A percentile compares a stretch with the other conserved stretches of the same genome.
Evolutionary conservation across 2,797 vertebrate species (phyloP).

Genomic region (Peromyscus melanophrys): DNA sequence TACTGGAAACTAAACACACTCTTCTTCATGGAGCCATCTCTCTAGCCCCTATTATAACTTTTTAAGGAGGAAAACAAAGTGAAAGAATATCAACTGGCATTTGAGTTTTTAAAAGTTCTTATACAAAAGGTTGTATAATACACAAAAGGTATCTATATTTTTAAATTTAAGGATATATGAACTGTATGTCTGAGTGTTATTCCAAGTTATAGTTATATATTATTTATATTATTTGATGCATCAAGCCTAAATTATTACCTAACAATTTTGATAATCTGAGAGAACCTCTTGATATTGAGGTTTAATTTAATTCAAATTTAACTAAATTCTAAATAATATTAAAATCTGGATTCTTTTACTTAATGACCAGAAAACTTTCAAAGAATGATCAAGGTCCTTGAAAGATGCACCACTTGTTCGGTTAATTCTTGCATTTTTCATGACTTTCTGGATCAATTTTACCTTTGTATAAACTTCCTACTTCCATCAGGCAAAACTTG

Average conservation of each 20-base stretch:
- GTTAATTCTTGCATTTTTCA: constrained; percentile 34
- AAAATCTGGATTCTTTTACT: constrained; percentile 36
- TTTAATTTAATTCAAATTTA: neutral
- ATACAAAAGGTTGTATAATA: neutral
- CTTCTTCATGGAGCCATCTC: neutral
- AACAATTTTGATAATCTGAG: constrained; percentile 58
- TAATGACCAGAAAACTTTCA: constrained; percentile 48
- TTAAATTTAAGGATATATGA: constrained; percentile 52
- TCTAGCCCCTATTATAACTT: neutral
- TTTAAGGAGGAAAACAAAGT: constrained; percentile 53
- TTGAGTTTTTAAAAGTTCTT: constrained; percentile 29
- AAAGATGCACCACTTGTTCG: constrained; percentile 35
- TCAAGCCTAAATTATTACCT: constrained; percentile 24
- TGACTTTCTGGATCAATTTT: constrained; percentile 27
- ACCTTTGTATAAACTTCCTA: constrained; percentile 11
- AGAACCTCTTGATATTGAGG: constrained; percentile 2
- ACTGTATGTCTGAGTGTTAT: constrained; percentile 29
- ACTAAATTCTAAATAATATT: neutral
- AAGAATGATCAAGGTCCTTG: neutral
- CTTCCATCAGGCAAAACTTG: neutral
- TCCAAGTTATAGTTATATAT: constrained; percentile 28
- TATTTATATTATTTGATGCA: constrained; percentile 60
- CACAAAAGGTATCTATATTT: neutral
- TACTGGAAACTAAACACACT: neutral
- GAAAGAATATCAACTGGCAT: constrained; percentile 21